Evolutionary conservation across 2,888 invertebrate genomes (phyloP).

Genomic region (Keiferia lycopersicella): DNA sequence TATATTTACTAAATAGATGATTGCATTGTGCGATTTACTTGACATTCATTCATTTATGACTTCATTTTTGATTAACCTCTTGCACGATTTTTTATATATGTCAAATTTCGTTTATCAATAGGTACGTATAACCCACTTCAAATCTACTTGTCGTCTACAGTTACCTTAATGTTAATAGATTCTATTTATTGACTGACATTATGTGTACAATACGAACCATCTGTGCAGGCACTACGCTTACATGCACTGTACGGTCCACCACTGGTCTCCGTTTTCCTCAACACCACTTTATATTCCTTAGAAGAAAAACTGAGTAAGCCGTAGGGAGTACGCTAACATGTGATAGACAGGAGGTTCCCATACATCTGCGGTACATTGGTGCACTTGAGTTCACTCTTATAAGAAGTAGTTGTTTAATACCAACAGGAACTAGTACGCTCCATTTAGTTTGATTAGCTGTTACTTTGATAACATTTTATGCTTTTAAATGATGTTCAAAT

Average conservation of each 20-base stretch:
- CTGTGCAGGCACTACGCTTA: not conserved
- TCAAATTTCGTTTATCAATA: too few relatives aligned
- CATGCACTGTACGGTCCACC: not conserved
- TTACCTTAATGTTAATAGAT: too few relatives aligned
- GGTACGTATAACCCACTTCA: too few relatives aligned
- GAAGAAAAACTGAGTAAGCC: not conserved
- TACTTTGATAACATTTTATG: not conserved
- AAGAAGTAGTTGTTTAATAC: not conserved
- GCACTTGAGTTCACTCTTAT: constrained; percentile 6
- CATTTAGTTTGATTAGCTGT: not conserved
- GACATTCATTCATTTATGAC: too few relatives aligned
- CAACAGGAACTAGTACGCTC: not conserved
- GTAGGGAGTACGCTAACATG: not conserved
- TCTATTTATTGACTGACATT: not conserved
- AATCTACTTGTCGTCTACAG: too few relatives aligned
- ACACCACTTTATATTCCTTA: not conserved
- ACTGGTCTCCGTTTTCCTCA: not conserved
- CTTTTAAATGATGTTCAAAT: not conserved
- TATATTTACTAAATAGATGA: too few relatives aligned
- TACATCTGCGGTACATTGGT: not conserved
- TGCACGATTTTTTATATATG: too few relatives aligned
- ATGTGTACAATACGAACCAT: not conserved
- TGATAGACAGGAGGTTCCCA: not conserved
- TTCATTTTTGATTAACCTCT: too few relatives aligned
- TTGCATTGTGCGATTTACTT: too few relatives aligned